Base-by-base conservation (phyloP, 92 coral and sea anemone species). In the Hydrozoanthus gracilis region DNA sequence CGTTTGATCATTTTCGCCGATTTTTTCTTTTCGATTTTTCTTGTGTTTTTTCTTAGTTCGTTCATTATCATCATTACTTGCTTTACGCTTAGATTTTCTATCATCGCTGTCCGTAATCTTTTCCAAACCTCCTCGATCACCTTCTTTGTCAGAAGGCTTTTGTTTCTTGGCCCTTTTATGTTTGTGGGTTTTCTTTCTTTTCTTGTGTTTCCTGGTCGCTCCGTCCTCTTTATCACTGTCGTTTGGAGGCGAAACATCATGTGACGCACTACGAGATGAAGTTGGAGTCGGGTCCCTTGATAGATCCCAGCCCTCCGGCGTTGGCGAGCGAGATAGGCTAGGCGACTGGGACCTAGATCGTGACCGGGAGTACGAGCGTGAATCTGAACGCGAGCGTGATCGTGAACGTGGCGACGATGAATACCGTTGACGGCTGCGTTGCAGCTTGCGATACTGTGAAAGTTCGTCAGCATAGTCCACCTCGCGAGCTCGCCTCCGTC, bases 291-390 rank as follows among this genome's bases (percentile, higher is more conserved):
- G 96, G 87, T 94, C 92, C 67, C 96, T 75, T 5, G 96, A 93
- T 66, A 89, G 92, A 80, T 97, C 99, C 99, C 99, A 97, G 66
- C 95, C 98, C 68, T 93, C 99, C 6, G 99, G 99, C 7, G 99
- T 97, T 7, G 98, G 96, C 16, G 99, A 95, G 61, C 93, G 95
- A 7, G 96, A 90, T 7, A 83, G 88, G 71, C 97, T 93, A 35
- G 69, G 90, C 6, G 95, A 95, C 39, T 75, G 95, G 46, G 98
- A 94, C 73, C 71, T 85, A 15, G 98, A 94, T 66, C 98, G 91
- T 69, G 98, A 95, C 83, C 92, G 82, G 6, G 95, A 93, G 65
- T 83, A 84, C 12, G 95, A 93, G 68, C 86, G 89, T 18, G 96
- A 89, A 7, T 62, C 48, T 17, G 96, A 96, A 27, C 95, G 94